phyloP scores from a whole-genome alignment of 2,888 invertebrate species.

The Rotaria socialis region DNA sequence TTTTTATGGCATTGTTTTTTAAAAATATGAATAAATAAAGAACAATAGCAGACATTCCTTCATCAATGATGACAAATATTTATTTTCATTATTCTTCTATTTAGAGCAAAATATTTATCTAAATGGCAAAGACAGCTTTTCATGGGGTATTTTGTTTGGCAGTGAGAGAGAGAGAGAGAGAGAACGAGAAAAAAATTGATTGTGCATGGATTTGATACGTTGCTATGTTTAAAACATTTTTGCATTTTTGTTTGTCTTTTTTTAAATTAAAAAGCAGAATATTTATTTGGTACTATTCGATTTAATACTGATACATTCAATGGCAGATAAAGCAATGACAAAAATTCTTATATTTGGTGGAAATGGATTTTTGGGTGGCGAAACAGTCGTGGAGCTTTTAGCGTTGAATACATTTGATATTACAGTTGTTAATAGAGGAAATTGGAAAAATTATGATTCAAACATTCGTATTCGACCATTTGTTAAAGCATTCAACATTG shows the following conservation, averaged over 20 bases:
- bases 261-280: not conserved
- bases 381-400: conserved; percentile 56
- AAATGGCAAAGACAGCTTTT: not conserved
- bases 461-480: conserved; percentile 50
- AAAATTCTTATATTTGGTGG: conserved; percentile 59
- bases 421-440: conserved; percentile 59
- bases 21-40: not conserved
- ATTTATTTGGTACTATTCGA: not conserved
- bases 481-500: conserved; percentile 47
- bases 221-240: not conserved
- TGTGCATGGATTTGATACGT: not conserved
- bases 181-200: not conserved
- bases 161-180: not conserved
- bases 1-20: not conserved
- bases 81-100: not conserved
- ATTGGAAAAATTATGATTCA: conserved; percentile 60
- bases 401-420: conserved; percentile 51
- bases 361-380: conserved; percentile 61
- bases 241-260: not conserved
- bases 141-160: not conserved
- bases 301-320: not conserved
- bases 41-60: not conserved
- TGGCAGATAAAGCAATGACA: conserved; percentile 5
- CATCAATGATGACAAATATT: not conserved
- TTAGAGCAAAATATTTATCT: not conserved